These are phyloP conservation scores for Notothenia rossii DNA, from an alignment of 2,113 vertebrate species.

Conservation along the genomic window DNA sequence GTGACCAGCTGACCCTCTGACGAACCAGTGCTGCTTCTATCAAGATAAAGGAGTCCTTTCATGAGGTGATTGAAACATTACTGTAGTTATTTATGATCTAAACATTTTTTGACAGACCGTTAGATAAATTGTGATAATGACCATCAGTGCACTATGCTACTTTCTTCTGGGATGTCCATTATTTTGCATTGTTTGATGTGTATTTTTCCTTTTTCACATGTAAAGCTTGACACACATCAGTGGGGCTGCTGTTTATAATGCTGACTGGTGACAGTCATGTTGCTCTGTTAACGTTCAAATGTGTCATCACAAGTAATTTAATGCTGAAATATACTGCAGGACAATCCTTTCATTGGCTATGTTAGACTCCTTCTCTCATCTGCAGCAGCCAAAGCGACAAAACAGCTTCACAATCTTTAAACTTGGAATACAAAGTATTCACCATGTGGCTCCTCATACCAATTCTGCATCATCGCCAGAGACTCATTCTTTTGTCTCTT, in stretches of 20 bases:
- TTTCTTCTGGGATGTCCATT: slow-evolving; percentile 41
- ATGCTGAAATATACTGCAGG: slow-evolving; percentile 35
- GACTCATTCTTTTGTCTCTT: slow-evolving; percentile 16
- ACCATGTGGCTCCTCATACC: slow-evolving; percentile 1
- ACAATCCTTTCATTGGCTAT: slow-evolving; percentile 26
- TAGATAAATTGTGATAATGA: slow-evolving; percentile 50
- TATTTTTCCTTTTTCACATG: slow-evolving; percentile 47
- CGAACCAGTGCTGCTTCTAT: too few relatives aligned
- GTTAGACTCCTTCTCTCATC: slow-evolving; percentile 10
- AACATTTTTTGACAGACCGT: slow-evolving; percentile 39
- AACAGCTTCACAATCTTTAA: slow-evolving; percentile 12
- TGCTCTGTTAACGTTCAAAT: slow-evolving; percentile 45
- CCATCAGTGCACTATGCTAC: not conserved
- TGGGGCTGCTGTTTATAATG: slow-evolving; percentile 35
- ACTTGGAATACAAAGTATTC: slow-evolving; percentile 6
- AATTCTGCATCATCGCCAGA: slow-evolving; percentile 13
- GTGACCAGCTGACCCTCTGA: too few relatives aligned
- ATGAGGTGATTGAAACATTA: not conserved
- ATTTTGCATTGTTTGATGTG: slow-evolving; percentile 55
- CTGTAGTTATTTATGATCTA: slow-evolving; percentile 11
- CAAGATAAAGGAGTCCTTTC: not conserved
- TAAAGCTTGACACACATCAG: slow-evolving; percentile 61
- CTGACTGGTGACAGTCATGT: slow-evolving; percentile 61
- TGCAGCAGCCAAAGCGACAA: slow-evolving; percentile 4
- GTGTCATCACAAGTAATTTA: slow-evolving; percentile 44